Base-by-base conservation (phyloP, 2,797 vertebrate species). In the Meda fulgida region DNA sequence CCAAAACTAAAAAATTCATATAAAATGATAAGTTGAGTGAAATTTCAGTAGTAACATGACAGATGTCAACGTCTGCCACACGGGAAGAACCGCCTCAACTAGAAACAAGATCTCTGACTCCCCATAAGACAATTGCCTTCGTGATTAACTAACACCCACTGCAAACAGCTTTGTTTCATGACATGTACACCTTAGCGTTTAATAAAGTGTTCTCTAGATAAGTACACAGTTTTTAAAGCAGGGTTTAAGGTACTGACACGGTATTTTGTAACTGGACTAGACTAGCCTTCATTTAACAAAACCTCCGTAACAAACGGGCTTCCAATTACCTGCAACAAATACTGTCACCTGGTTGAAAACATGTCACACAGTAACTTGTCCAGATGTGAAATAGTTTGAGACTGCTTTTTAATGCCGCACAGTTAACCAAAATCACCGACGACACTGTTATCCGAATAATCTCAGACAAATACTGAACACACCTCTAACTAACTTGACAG, bases 401-500 rank as follows among this genome's bases (percentile, higher is more conserved):
- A 14, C 14, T 4, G 60, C 23, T 72, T 34, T 40, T 19, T 66
- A 29, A 70, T 48, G 13, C 26, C 14, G 23, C 46, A 19, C 3
- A 2, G 29, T 60, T 2, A 31, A 65, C 29, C 63, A 72, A 80
- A n/a, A 29, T 55, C 55, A 19, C 23, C 38, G 55, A 65, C 76
- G 40, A 63, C 67, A 36, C 16, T 10, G 53, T 38, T 73, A 66
- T 53, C 53, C 58, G 53, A 85, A 51, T 46, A 60, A 80, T 80
- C 77, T 79, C n/a, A 51, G 58, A 75, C 81, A 85, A 86, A 87
- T 88, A 83, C 81, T 55, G 16, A 72, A 77, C 69, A 71, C 76
- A 63, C 83, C 60, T 43, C 89, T 31, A 38, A 80, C 84, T n/a
- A 87, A 34, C 81, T 63, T 88, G 84, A 75, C 70, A 48, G 84